phyloP scores from a whole-genome alignment of 2,797 vertebrate genomes.

The Heteromormyrus szaboi region DNA sequence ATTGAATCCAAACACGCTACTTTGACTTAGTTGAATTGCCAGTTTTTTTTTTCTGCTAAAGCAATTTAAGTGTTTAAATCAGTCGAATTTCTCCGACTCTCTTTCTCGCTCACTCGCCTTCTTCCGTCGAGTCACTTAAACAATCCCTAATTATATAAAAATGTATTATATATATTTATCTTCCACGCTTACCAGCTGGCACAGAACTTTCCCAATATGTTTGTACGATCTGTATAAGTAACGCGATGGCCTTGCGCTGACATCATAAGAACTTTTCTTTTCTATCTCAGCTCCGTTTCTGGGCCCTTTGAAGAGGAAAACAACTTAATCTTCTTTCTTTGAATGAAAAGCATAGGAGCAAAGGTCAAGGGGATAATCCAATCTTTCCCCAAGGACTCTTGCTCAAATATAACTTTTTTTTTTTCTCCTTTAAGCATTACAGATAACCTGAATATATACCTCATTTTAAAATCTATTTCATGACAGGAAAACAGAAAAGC shows the following conservation, averaged over 20 bases:
- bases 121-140: background rate
- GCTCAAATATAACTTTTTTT: background rate
- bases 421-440: background rate
- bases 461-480: background rate
- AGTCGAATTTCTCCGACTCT: background rate
- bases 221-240: background rate
- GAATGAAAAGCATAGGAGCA: background rate
- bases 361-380: constrained; percentile 13
- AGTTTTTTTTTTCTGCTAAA: background rate
- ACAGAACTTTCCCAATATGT: background rate
- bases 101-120: background rate
- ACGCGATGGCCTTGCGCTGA: background rate
- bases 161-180: background rate
- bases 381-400: background rate
- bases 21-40: background rate
- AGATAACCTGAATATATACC: background rate
- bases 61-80: background rate
- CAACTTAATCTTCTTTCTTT: constrained; percentile 13
- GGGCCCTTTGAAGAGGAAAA: constrained; percentile 13
- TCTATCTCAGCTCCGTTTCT: background rate
- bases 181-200: background rate
- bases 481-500: background rate
- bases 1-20: background rate
- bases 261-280: background rate
- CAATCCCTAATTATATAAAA: background rate